A percentile compares a stretch with the other conserved stretches of the same genome.
phyloP scores from a whole-genome alignment of 2,797 vertebrate genomes.

The Neoniphon sammara region DNA sequence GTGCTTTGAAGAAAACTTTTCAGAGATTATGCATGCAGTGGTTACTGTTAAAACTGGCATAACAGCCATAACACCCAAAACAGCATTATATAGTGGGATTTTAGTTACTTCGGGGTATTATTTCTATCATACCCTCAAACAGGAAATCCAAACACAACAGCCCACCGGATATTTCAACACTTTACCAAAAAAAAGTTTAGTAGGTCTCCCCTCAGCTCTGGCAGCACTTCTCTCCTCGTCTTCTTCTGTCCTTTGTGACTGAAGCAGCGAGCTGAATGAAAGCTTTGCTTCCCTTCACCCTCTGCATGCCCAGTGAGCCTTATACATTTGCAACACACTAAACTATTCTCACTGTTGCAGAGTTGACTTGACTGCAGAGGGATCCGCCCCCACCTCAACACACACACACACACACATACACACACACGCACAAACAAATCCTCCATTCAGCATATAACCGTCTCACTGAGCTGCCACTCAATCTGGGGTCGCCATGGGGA shows the following conservation, averaged over 20 bases:
- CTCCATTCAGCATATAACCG: conserved; percentile 22
- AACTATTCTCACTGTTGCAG: conserved; percentile 51
- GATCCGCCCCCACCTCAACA: conserved; percentile 48
- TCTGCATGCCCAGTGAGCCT: conserved; percentile 42
- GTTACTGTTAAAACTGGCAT: too few species aligned
- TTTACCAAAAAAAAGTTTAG: conserved; percentile 47
- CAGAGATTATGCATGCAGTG: too few species aligned
- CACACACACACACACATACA: background rate
- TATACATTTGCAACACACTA: conserved; percentile 39
- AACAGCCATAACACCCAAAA: too few species aligned
- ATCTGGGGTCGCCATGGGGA: conserved; percentile 55
- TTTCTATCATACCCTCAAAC: background rate
- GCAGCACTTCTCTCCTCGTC: conserved; percentile 27
- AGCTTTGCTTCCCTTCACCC: conserved; percentile 3
- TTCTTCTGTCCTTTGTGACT: conserved; percentile 42
- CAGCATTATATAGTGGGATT: too few species aligned
- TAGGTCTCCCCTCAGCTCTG: conserved; percentile 39
- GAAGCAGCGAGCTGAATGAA: conserved; percentile 42
- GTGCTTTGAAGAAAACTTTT: conserved; percentile 15
- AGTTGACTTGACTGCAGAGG: conserved; percentile 51
- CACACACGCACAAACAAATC: conserved; percentile 32
- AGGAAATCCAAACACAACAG: conserved; percentile 11
- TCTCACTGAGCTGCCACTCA: conserved; percentile 68
- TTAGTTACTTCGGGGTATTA: background rate
- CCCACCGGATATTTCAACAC: background rate